Evolutionary conservation across 2,113 vertebrate genomes (phyloP), one percentile per base, ranked within the genome.

Genomic region (Hippocampus barbouri): DNA sequence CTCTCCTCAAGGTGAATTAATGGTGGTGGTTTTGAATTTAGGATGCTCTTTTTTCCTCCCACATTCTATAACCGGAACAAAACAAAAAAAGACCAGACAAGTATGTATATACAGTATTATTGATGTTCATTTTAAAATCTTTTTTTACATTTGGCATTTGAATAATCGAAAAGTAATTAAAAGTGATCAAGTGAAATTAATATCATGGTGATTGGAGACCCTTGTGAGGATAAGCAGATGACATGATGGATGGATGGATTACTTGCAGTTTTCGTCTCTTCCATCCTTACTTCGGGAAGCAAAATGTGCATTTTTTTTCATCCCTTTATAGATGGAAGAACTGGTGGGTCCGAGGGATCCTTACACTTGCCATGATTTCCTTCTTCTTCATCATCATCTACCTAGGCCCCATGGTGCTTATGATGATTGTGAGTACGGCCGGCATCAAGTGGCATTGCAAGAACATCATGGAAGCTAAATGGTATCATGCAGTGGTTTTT

Each of bases 341-440:
- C 75, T 99, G 97, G 97, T 99, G 97, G 97, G 94, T 99, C 23
- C 91, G 97, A 90, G 97, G 97, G 68, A 98, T 99, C 89, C 93
- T 99, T 70, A 98, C 97, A 0, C 83, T 99, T 82, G 97, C 97
- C 2, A 99, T 99, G 97, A 99, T 99, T 75, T 93, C 93, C 40
- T 99, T 99, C 90, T 99, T 99, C 93, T 99, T 98, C 92, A 79
- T 99, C 89, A 98, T 99, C 90, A 98, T 99, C 91, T 99, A 98
- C 91, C 78, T 99, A 85, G 97, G 97, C 79, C 97, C 97, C 70
- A 94, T 99, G 87, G 96, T 99, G 86, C 90, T 98, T 69, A 98
- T 99, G 97, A 95, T 95, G 86, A 98, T 99, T 45, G 97, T 98
- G 85, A 95, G 97, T 92, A 60, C 45, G 66, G 66, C 51, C 59